These are phyloP conservation scores for Cryptosula pallasiana DNA, from an alignment of 2,888 invertebrate species.

Conservation along the genomic window DNA sequence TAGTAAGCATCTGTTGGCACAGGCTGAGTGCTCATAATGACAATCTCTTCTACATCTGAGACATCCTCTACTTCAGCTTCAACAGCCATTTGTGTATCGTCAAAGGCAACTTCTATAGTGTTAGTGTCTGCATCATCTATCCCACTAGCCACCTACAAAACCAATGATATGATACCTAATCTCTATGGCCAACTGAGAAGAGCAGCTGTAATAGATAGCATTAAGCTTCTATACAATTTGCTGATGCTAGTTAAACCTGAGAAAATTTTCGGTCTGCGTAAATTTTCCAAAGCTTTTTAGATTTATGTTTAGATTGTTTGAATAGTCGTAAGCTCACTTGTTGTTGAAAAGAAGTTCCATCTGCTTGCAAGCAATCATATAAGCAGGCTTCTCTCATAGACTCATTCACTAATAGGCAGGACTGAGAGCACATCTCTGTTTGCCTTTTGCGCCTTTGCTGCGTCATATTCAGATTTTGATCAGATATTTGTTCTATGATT, in stretches of 20 bases:
- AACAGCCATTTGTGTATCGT: not conserved
- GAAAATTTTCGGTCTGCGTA: too few relatives aligned
- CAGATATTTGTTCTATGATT: not conserved
- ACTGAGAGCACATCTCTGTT: not conserved
- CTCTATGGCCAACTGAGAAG: too few relatives aligned
- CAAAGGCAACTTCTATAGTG: not conserved
- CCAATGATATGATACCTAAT: too few relatives aligned
- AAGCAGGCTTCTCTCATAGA: not conserved
- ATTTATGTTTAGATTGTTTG: too few relatives aligned
- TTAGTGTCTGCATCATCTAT: not conserved
- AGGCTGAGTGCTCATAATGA: not conserved
- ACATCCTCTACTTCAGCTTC: not conserved
- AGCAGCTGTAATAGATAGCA: too few relatives aligned
- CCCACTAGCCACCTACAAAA: not conserved
- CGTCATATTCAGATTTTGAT: not conserved
- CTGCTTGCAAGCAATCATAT: slow-evolving; percentile 11
- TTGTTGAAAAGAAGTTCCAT: not conserved
- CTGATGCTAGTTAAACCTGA: too few relatives aligned
- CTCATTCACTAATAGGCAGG: not conserved
- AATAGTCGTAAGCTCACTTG: too few relatives aligned
- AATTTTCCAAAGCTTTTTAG: too few relatives aligned
- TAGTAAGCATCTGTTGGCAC: not conserved
- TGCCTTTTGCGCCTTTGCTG: not conserved
- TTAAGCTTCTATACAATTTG: too few relatives aligned
- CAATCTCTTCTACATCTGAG: not conserved